Base-by-base conservation (phyloP, 2,113 vertebrate species). In the Salvelinus fontinalis region DNA sequence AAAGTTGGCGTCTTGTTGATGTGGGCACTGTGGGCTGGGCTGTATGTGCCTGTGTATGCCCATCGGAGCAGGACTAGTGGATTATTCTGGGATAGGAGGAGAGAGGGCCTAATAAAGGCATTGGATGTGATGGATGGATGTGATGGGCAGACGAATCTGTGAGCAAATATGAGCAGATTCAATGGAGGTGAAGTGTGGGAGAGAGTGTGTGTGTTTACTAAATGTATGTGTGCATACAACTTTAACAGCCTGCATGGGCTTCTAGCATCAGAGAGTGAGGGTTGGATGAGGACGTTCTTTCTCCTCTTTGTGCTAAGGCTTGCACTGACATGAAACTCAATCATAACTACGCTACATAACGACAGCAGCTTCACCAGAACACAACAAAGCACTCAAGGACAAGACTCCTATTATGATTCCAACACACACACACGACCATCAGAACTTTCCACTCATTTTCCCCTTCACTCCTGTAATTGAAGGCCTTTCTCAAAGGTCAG, bases 1-100 rank as follows among this genome's bases (percentile, higher is more conserved):
- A 89, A 87, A 86, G 86, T 86, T 83, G 75, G 73, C 78, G 75
- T 16, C 81, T 79, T 18, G 48, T 54, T 71, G 48, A 22, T 26
- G 9, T n/a, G 9, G 64, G 9, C 13, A 66, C 62, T 16, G 64
- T 24, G 9, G 26, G 65, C 65, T 79, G 59, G 48, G 69, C 78
- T 80, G 39, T 0, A 22, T 57, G 54, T 57, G 9, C 74, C 34
- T 51, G 49, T 51, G 49, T 51, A 51, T 13, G 48, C 74, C 84
- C 73, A 62, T 62, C 83, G 24, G 59, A 70, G 74, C 75, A 5
- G 85, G 78, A 71, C 70, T 75, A 73, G 16, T 8, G 27, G 75
- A 60, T 74, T 80, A 67, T 18, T 84, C 79, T 14, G 69, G 20
- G 62, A 77, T 27, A 64, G 71, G 77, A 64, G 71, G 77, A 81